These are phyloP conservation scores for Chrysolina haemoptera DNA, from an alignment of 2,888 invertebrate species.

Conservation along the genomic window DNA sequence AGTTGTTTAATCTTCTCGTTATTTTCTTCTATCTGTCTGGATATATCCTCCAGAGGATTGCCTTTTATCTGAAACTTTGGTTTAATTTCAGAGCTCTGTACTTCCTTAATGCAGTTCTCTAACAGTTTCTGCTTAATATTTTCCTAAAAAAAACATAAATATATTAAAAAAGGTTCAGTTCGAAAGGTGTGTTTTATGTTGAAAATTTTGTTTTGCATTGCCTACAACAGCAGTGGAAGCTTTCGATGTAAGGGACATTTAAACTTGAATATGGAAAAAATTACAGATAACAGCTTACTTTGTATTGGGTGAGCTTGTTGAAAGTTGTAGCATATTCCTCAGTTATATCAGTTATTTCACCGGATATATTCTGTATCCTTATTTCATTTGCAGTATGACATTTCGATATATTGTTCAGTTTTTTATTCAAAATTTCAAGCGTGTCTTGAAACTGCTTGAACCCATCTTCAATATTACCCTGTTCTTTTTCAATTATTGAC, in stretches of 20 bases:
- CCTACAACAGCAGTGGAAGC: no score
- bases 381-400: conserved; percentile 34
- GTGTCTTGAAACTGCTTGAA: conserved; percentile 33
- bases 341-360: conserved; percentile 5
- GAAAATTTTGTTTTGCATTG: no score
- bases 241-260: no score
- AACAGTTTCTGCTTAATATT: conserved; percentile 27
- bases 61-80: conserved; percentile 49
- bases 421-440: conserved; percentile 38
- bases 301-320: conserved; percentile 18
- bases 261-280: neutral
- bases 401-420: conserved; percentile 39
- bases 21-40: conserved; percentile 55
- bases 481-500: conserved; percentile 36
- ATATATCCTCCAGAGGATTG: conserved; percentile 54
- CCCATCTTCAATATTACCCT: conserved; percentile 32
- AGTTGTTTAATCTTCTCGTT: conserved; percentile 49
- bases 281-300: conserved; percentile 22
- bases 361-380: conserved; percentile 38
- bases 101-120: conserved; percentile 13
- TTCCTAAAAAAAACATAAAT: conserved; percentile 36
- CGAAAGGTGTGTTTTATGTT: no score
- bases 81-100: conserved; percentile 4
- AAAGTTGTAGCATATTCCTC: conserved; percentile 1
- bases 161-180: neutral